These are phyloP conservation scores for Microplitis mediator DNA, from an alignment of 1,140 invertebrate species.

Conservation along the genomic window DNA sequence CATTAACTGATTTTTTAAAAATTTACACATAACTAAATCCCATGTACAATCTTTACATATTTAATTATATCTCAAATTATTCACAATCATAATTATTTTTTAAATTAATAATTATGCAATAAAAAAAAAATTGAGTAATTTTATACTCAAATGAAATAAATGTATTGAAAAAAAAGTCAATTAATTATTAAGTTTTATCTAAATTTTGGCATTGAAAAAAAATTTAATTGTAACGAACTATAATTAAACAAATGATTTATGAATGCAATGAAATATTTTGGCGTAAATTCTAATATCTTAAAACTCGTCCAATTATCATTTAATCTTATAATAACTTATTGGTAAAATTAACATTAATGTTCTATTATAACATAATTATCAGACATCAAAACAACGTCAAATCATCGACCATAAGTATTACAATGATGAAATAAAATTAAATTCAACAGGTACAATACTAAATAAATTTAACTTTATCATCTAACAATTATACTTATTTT, in stretches of 20 bases:
- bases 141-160: background rate
- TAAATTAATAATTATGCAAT: background rate
- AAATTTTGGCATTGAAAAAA: too few relatives aligned
- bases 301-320: too few relatives aligned
- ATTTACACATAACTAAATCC: background rate
- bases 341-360: background rate
- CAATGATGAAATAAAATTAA: background rate
- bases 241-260: too few relatives aligned
- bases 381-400: background rate
- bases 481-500: background rate
- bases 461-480: background rate
- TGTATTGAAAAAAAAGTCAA: too few relatives aligned
- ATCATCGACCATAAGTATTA: background rate
- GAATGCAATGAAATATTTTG: too few relatives aligned
- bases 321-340: too few relatives aligned
- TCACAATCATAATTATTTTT: background rate
- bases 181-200: too few relatives aligned
- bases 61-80: background rate
- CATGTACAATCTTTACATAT: slow-evolving; percentile 17
- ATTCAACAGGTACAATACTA: slow-evolving; percentile 9
- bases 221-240: too few relatives aligned
- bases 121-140: background rate
- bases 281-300: too few relatives aligned
- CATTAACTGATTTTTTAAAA: background rate
- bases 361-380: background rate